A percentile compares a stretch with the other conserved stretches of the same genome.
These are phyloP conservation scores for Zelleria hepariella DNA, from an alignment of 2,888 invertebrate species.

Conservation along the genomic window DNA sequence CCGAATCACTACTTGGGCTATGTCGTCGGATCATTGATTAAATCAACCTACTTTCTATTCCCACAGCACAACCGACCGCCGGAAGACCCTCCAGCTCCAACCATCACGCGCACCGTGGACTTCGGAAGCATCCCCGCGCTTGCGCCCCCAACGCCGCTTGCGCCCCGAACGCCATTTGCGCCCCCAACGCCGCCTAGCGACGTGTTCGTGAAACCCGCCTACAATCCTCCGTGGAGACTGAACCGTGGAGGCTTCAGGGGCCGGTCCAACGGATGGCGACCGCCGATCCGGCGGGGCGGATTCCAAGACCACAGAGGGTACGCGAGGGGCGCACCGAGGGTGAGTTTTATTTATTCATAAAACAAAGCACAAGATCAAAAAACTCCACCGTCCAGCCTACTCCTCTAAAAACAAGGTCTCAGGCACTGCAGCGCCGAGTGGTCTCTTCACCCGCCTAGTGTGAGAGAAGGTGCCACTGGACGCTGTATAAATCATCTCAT, in stretches of 20 bases:
- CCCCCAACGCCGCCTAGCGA: background rate
- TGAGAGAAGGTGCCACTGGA: no score
- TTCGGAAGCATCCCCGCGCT: constrained; percentile 12
- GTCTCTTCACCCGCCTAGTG: no score
- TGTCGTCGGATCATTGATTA: no score
- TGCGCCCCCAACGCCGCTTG: background rate
- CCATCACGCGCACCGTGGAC: constrained; percentile 25
- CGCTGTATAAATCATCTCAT: no score
- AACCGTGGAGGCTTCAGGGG: background rate
- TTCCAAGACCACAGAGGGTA: background rate
- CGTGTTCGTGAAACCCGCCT: background rate
- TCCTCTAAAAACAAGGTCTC: no score
- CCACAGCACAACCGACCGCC: constrained; percentile 17
- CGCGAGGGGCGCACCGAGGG: background rate
- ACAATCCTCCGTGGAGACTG: background rate
- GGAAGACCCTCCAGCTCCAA: constrained; percentile 17
- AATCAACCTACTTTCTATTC: constrained; percentile 1
- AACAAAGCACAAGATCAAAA: no score
- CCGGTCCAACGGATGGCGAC: background rate
- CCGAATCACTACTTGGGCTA: no score
- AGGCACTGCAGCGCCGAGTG: no score
- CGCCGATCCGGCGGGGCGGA: background rate
- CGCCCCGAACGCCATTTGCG: background rate
- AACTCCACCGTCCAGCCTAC: no score
- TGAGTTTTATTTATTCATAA: background rate